Conservation (phyloP, 2,113 vertebrate species). For the Oryzias melastigma region DNA sequence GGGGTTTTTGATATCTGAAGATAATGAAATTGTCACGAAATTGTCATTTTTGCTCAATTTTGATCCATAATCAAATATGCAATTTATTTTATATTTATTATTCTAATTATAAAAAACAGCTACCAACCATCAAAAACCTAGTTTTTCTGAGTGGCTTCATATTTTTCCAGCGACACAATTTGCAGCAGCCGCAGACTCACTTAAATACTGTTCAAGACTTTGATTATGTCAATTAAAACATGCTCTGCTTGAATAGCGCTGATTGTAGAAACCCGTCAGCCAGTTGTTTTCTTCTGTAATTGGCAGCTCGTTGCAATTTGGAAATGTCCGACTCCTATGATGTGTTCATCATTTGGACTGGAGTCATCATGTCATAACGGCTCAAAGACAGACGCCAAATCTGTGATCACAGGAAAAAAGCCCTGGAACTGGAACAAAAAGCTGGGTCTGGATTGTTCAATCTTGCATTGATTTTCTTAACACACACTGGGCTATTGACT, state of each 20-base stretch:
- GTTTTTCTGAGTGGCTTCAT: background rate
- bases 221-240: constrained; percentile 6
- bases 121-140: background rate
- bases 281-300: constrained; percentile 9
- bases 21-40: too few species aligned
- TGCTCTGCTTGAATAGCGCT: constrained; percentile 17
- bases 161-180: background rate
- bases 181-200: background rate
- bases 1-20: too few species aligned
- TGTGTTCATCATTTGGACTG: constrained; percentile 36
- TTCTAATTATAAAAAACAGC: too few species aligned
- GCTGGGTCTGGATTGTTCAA: background rate
- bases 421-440: constrained; percentile 29
- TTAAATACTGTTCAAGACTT: constrained; percentile 5
- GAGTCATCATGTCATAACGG: constrained; percentile 40
- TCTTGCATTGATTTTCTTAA: background rate
- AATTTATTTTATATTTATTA: too few species aligned
- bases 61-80: too few species aligned
- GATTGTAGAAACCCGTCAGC: constrained; percentile 15
- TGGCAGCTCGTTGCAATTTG: constrained; percentile 17
- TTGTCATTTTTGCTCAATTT: too few species aligned
- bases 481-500: constrained; percentile 13
- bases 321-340: constrained; percentile 18
- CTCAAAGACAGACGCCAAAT: constrained; percentile 31
- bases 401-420: constrained; percentile 4